Evolutionary conservation across 1,140 invertebrate species (phyloP), one percentile per base, ranked within the genome.

Genomic region (Drosophila ananassae): DNA sequence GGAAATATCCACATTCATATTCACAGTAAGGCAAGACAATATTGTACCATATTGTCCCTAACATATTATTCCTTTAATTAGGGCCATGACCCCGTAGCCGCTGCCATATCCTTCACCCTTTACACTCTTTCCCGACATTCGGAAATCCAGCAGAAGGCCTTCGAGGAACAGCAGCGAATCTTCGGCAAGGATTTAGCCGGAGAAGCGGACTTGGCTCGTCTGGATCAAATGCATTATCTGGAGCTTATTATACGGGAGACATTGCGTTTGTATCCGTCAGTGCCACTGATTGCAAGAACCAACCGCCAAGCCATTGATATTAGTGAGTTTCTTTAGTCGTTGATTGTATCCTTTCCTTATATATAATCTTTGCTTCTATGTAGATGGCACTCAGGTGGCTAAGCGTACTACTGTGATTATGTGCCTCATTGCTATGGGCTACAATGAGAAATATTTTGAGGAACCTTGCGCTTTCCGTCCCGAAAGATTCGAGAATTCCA

Each of bases 391-490:
- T 6, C 80, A 89, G 59, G 78, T 91, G 9, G 79, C 84, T 21
- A 89, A 90, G 39, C 69, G 78, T 2, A 90, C 89, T 7, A 91
- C 89, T 0, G 89, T 91, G 12, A 89, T 91, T 6, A 91, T 91
- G 89, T 89, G 84, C 5, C 77, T 91, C 3, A 75, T 91, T 30
- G 90, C 90, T 8, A 91, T 91, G 90, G 90, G 87, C 6, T 90
- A 90, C 47, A 91, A 91, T 25, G 90, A 91, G 28, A 91, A 92
- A 1, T 67, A 93, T 52, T 97, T 94, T 90, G 94, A 96, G n/a
- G 93, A 97, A 73, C 97, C 97, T 0, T 92, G 95, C 7, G 92
- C 89, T 17, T 98, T 97, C 81, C 93, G 95, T 77, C 97, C 97
- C 0, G 96, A 97, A 32, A 93, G 96, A 80, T 97, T 97, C 92